phyloP scores from a whole-genome alignment of 2,113 vertebrate genomes.

The Nyctibius bracteatus region DNA sequence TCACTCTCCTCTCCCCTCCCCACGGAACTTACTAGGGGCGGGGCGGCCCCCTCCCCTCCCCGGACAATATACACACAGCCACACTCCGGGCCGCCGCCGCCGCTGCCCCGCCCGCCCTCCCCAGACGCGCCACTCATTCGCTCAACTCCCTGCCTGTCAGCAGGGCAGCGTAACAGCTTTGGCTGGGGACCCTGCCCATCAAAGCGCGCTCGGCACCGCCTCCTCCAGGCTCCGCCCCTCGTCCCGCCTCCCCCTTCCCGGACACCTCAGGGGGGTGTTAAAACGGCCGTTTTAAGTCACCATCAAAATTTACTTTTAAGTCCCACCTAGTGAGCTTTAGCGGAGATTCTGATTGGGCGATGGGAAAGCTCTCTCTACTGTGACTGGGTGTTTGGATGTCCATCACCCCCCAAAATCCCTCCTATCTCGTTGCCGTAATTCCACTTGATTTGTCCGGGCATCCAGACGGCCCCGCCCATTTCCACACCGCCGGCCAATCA shows the following conservation, averaged over 20 bases:
- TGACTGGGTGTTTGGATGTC: background rate
- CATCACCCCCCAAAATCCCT: background rate
- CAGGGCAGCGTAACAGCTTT: accelerated
- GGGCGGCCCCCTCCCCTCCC: background rate
- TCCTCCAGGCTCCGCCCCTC: background rate
- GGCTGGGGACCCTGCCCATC: accelerated
- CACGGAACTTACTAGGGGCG: background rate
- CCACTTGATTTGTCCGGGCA: background rate
- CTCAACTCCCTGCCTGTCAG: background rate
- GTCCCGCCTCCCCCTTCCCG: background rate
- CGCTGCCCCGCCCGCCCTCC: background rate
- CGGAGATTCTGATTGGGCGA: background rate
- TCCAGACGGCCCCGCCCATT: accelerated
- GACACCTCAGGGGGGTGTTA: background rate
- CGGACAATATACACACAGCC: background rate
- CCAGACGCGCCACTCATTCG: background rate
- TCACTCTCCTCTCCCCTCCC: conserved; percentile 50
- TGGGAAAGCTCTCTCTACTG: background rate
- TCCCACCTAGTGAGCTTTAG: background rate
- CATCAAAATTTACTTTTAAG: conserved; percentile 39
- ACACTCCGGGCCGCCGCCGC: background rate
- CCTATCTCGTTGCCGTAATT: background rate
- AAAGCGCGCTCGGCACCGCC: accelerated
- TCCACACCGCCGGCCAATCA: background rate
- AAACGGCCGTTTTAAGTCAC: conserved; percentile 31